Base-by-base conservation (phyloP, 2,797 vertebrate genomes). In the Vespertilio murinus region DNA sequence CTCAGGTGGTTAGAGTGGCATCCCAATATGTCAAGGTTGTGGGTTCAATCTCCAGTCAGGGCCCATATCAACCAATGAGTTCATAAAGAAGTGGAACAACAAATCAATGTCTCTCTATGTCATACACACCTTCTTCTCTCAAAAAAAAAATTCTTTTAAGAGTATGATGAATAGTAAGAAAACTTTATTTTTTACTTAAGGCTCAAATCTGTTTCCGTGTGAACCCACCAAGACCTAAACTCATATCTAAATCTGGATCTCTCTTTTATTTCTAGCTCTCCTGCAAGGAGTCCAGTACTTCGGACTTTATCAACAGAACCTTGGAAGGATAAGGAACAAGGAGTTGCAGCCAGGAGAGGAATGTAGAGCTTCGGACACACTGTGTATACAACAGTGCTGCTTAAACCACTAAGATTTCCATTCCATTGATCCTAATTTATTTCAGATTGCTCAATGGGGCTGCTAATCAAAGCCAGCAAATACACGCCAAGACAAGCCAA, bases 401-500 rank as follows among this genome's bases (percentile, higher is more conserved):
- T 74, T 10, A 85, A 95, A 90, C 47, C 6, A 73, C 92, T 75
- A 95, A 79, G 0, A 64, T 30, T 96, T 90, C 49, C 84, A 87
- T 30, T 22, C 47, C 23, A 3, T 86, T 94, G 20, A 82, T 81
- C 73, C 25, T 92, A 86, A 40, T 96, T 92, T 59, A 35, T 88
- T 88, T 97, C 71, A 91, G 10, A 96, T 89, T 89, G 30, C 64
- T 93, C 79, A 28, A 22, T 0, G 83, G 73, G 35, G 74, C 83
- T 95, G 65, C 56, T 93, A 96, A 92, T 52, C 14, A 13, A 94
- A 96, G 84, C 74, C 93, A 95, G 91, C 35, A 92, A 94, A 71
- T 28, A 35, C 6, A 74, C 30, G 75, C 59, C 23, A 42, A 79
- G 56, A 79, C 59, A 91, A 90, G 90, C 90, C 87, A 91, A 93